Evolutionary conservation across 2,113 vertebrate genomes (phyloP), one percentile per base, ranked within the genome.

Genomic region (Orthonyx spaldingii): DNA sequence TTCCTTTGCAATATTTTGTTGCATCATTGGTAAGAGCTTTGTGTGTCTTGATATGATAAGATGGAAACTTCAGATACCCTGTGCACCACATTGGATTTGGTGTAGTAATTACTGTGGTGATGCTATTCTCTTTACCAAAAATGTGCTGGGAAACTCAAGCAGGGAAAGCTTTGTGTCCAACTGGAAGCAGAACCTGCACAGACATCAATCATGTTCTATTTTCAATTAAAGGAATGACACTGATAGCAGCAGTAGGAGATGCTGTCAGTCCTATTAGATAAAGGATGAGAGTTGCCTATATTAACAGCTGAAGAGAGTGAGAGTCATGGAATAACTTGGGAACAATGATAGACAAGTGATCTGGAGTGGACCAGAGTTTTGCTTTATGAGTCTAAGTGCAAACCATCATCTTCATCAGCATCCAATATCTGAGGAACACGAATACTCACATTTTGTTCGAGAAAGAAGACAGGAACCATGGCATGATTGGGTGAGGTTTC

Each of bases 181-280:
- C 4, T 5, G 79, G 68, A 84, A 94, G 94, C 55, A 78, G 79
- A 97, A 93, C 72, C 75, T 82, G 74, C 64, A 87, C 26, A 87
- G 76, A 91, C 95, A 96, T 96, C 96, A 97, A 97, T 96, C 97
- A 97, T 82, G 87, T 65, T 88, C 80, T 86, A 85, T 89, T 97
- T 98, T 96, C 95, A 97, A 95, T 93, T 97, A 97, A 97, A 84
- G 70, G 53, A 93, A 90, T 90, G 85, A 87, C 91, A 95, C 84
- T 11, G 20, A 91, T 55, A 97, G 85, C 88, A 89, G 80, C 41
- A 3, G 56, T 44, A 85, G 77, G 72, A 97, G 89, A 96, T 91
- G 85, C 50, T 69, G 90, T 66, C 95, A 96, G 88, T 85, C 91
- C 82, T 90, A 64, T 94, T 90, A 96, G 82, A 87, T 39, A 89